phyloP scores from a whole-genome alignment of 2,888 invertebrate species.

The Drosophila buzzatii region DNA sequence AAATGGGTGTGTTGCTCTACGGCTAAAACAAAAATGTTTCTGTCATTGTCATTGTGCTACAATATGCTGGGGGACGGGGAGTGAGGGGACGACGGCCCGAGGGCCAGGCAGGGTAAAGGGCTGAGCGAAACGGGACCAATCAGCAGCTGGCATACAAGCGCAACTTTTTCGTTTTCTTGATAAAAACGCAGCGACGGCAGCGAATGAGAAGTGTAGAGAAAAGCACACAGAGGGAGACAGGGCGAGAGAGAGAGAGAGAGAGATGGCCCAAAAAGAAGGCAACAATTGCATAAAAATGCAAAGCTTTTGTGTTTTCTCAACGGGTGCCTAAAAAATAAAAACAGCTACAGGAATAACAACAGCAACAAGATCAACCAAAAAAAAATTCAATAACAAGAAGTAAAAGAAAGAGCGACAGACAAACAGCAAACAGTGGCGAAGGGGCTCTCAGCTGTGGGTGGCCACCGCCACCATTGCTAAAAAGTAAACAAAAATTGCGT shows the following conservation, averaged over 20 bases:
- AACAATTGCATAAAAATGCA: conserved; percentile 54
- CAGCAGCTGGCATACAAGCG: conserved; percentile 68
- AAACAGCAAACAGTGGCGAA: conserved; percentile 50
- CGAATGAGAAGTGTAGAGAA: conserved; percentile 78
- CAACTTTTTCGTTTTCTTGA: conserved; percentile 79
- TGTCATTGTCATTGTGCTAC: conserved; percentile 35
- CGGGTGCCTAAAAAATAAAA: conserved; percentile 77
- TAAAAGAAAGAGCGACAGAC: conserved; percentile 58
- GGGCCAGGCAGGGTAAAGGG: conserved; percentile 11
- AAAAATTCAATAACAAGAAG: conserved; percentile 54
- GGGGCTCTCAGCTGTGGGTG: no score
- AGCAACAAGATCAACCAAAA: conserved; percentile 31
- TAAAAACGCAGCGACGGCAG: conserved; percentile 62
- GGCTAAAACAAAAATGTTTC: conserved; percentile 75
- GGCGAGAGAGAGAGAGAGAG: conserved; percentile 1
- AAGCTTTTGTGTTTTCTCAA: conserved; percentile 78
- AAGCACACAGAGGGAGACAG: conserved; percentile 36
- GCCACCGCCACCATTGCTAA: conserved; percentile 42
- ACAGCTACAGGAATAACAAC: conserved; percentile 19
- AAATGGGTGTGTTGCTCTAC: conserved; percentile 76
- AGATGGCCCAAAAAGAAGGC: conserved; percentile 17
- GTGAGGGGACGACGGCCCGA: conserved; percentile 9
- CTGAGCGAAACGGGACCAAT: conserved; percentile 62
- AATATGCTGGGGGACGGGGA: conserved; percentile 16
- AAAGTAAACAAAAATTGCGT: conserved; percentile 53